Evolutionary conservation across 1,140 invertebrate species (phyloP).

Genomic region (Dinoponera quadriceps): DNA sequence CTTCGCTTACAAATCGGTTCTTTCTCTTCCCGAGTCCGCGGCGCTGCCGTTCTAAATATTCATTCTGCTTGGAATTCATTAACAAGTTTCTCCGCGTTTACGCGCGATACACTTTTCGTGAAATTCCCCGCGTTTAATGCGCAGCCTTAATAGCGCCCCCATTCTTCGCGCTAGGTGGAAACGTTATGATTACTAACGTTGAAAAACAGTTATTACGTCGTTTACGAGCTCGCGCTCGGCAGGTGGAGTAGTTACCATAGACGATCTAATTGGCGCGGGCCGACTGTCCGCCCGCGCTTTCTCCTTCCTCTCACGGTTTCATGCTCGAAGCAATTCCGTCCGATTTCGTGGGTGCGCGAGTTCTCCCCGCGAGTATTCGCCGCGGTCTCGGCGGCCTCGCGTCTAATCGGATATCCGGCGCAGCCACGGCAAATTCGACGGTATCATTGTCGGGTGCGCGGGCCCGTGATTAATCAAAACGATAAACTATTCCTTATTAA

Average conservation of each 20-base stretch:
- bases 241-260: background rate
- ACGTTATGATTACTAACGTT: slow-evolving; percentile 21
- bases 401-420: slow-evolving; percentile 46
- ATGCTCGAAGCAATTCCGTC: slow-evolving; percentile 19
- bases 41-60: slow-evolving; percentile 1
- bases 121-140: slow-evolving; percentile 1
- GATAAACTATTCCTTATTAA: slow-evolving; percentile 62
- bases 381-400: background rate
- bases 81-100: slow-evolving; percentile 23
- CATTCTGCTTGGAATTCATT: slow-evolving; percentile 41
- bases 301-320: slow-evolving; percentile 30
- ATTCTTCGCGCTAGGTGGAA: slow-evolving; percentile 24
- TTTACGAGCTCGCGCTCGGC: background rate
- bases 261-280: slow-evolving; percentile 50
- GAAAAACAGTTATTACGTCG: slow-evolving; percentile 21
- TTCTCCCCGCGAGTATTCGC: slow-evolving; percentile 23
- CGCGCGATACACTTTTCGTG: slow-evolving; percentile 11
- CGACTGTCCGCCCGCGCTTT: too few relatives aligned
- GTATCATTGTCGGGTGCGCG: slow-evolving; percentile 23
- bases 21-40: background rate
- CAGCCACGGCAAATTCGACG: slow-evolving; percentile 10
- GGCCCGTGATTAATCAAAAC: slow-evolving; percentile 42
- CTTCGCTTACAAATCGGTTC: background rate
- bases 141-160: slow-evolving; percentile 19
- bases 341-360: slow-evolving; percentile 17